Conservation (phyloP, 2,113 vertebrate genomes). For the Mastomys coucha region DNA sequence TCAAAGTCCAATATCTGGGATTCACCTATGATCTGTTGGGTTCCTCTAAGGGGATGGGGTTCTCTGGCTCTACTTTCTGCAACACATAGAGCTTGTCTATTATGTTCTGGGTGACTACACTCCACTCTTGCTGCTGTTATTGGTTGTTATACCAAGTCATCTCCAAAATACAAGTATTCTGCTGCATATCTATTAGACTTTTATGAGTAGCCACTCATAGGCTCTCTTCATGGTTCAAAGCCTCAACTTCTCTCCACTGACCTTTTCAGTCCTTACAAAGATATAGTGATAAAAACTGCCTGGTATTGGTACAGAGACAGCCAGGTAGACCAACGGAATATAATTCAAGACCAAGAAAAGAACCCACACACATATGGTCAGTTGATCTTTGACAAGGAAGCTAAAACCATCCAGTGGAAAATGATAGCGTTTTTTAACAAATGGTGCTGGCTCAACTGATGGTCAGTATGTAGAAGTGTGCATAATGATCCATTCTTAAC, state of each 20-base stretch:
- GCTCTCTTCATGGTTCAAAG: background rate
- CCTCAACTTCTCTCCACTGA: background rate
- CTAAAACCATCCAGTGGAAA: too few species aligned
- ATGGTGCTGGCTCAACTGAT: too few species aligned
- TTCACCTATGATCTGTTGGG: background rate
- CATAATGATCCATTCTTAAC: too few species aligned
- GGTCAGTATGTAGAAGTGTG: too few species aligned
- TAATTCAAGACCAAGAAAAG: too few species aligned
- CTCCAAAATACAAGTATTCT: background rate
- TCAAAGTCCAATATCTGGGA: background rate
- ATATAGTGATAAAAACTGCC: too few species aligned
- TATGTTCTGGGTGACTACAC: background rate
- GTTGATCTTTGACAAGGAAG: too few species aligned
- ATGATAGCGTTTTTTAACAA: too few species aligned
- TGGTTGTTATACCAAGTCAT: background rate
- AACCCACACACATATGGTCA: too few species aligned
- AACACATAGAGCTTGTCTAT: background rate
- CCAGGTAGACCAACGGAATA: too few species aligned
- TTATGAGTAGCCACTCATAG: background rate
- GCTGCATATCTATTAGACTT: background rate
- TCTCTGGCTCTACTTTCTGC: background rate
- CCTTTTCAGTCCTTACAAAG: too few species aligned
- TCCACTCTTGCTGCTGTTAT: background rate
- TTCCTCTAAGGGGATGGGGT: background rate
- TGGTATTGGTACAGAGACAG: too few species aligned